A percentile compares a stretch with the other conserved stretches of the same genome.
Evolutionary conservation across 2,113 vertebrate genomes (phyloP).

Genomic region (Pagrus major): DNA sequence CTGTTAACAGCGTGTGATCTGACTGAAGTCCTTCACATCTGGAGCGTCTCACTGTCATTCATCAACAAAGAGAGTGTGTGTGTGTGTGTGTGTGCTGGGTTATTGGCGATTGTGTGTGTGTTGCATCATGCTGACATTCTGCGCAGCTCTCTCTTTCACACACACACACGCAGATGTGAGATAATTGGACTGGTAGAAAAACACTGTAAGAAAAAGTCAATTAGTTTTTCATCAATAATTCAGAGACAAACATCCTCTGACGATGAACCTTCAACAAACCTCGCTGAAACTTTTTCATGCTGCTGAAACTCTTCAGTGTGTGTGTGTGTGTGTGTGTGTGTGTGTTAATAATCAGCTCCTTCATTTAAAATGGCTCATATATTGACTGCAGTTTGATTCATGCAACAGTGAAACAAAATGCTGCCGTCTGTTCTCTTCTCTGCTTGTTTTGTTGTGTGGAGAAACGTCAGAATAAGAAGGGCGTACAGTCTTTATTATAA

Average conservation of each 20-base stretch:
- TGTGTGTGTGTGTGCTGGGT: slow-evolving; percentile 42
- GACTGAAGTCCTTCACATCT: slow-evolving; percentile 28
- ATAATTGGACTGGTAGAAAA: slow-evolving; percentile 27
- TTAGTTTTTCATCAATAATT: slow-evolving; percentile 18
- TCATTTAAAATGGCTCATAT: not conserved
- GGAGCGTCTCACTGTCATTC: slow-evolving; percentile 37
- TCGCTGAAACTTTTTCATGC: not conserved
- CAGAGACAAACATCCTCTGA: slow-evolving; percentile 16
- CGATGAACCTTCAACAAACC: not conserved
- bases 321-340: not conserved
- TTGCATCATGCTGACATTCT: slow-evolving; percentile 70
- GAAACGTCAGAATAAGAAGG: not conserved
- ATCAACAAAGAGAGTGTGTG: slow-evolving; percentile 15
- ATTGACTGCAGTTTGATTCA: not conserved
- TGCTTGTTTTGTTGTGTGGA: too few relatives aligned
- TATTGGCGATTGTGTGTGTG: slow-evolving; percentile 57
- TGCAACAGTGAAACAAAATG: not conserved
- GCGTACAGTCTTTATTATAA: too few relatives aligned
- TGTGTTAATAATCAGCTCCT: not conserved
- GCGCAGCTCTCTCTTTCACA: slow-evolving; percentile 34
- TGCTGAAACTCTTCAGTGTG: not conserved
- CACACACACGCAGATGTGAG: slow-evolving; percentile 46
- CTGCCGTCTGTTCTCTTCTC: too few relatives aligned
- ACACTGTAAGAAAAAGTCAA: not conserved
- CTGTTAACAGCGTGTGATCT: slow-evolving; percentile 25